A percentile compares a stretch with the other conserved stretches of the same genome.
Evolutionary conservation across 1,140 invertebrate genomes (phyloP).

Genomic region (Drosophila malerkotliana): DNA sequence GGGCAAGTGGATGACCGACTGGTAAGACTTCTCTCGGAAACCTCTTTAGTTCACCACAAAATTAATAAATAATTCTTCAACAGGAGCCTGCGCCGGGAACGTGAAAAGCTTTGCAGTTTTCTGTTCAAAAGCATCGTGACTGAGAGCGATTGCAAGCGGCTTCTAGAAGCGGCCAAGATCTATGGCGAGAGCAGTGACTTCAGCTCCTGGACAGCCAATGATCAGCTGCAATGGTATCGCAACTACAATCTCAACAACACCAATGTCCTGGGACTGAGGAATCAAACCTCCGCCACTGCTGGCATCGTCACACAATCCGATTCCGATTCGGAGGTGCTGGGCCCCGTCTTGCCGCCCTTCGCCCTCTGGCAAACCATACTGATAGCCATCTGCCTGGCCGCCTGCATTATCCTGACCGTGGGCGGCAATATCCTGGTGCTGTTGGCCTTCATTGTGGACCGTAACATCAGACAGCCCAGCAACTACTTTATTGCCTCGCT

Average conservation of each 20-base stretch:
- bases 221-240: slow-evolving; percentile 66
- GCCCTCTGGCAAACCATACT: slow-evolving; percentile 95
- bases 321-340: slow-evolving; percentile 68
- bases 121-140: slow-evolving; percentile 87
- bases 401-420: slow-evolving; percentile 96
- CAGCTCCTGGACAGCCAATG: slow-evolving; percentile 64
- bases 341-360: slow-evolving; percentile 92
- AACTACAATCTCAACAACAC: slow-evolving; percentile 69
- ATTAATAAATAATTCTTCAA: neutral
- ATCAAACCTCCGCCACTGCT: slow-evolving; percentile 20
- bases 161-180: slow-evolving; percentile 83
- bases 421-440: slow-evolving; percentile 98
- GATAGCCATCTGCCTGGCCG: slow-evolving; percentile 94
- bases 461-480: slow-evolving; percentile 98
- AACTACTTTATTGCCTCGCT: slow-evolving; percentile 99
- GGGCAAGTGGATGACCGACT: slow-evolving; percentile 88
- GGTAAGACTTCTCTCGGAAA: slow-evolving; percentile 84
- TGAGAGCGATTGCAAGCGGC: slow-evolving; percentile 86
- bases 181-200: slow-evolving; percentile 79
- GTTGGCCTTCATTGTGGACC: slow-evolving; percentile 97
- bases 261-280: slow-evolving; percentile 39
- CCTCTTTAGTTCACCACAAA: neutral
- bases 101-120: slow-evolving; percentile 87
- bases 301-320: slow-evolving; percentile 44
- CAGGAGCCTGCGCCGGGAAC: slow-evolving; percentile 88